phyloP scores from a whole-genome alignment of 1,140 invertebrate species.

The Pseudoatta argentina region DNA sequence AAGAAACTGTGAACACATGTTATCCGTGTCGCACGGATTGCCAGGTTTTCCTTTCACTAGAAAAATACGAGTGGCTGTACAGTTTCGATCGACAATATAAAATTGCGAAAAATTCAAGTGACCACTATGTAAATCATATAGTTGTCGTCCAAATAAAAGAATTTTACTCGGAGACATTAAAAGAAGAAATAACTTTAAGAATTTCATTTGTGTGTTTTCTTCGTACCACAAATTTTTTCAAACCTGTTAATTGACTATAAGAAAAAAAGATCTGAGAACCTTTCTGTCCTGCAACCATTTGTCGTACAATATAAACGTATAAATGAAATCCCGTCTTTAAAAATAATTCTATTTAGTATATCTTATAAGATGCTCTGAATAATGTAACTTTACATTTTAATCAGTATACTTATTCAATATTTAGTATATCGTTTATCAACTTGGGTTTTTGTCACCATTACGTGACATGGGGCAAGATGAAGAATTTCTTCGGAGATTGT shows the following conservation, averaged over 20 bases:
- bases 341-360: background rate
- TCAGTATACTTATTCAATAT: background rate
- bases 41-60: conserved; percentile 51
- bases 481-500: background rate
- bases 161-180: background rate
- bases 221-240: no score
- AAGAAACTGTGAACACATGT: conserved; percentile 51
- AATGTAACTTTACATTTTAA: background rate
- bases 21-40: conserved; percentile 27
- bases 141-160: background rate
- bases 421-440: background rate
- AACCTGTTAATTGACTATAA: no score
- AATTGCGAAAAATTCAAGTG: conserved; percentile 13
- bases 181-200: background rate
- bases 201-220: no score
- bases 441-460: background rate
- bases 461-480: background rate
- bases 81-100: conserved; percentile 40
- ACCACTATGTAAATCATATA: conserved; percentile 21
- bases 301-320: no score
- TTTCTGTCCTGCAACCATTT: no score
- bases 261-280: no score
- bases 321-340: background rate
- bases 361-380: background rate
- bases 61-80: conserved; percentile 47